These are phyloP conservation scores for Argyra leucocephala DNA, from an alignment of 2,888 invertebrate genomes.

Conservation along the genomic window DNA sequence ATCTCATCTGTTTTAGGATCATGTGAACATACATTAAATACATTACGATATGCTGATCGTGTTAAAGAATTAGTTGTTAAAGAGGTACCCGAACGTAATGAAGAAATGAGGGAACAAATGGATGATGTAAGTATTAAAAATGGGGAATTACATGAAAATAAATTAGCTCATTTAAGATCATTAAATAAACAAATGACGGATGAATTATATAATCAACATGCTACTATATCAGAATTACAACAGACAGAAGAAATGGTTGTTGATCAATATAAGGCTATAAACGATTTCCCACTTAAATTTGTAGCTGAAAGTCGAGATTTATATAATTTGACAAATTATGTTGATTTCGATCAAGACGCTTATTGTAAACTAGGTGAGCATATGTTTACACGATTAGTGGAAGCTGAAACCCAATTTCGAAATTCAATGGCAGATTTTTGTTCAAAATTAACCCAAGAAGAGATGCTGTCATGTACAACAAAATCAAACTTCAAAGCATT, in stretches of 20 bases:
- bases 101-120: conserved; percentile 39
- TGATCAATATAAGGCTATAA: conserved; percentile 78
- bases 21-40: conserved; percentile 96
- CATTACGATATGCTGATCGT: conserved; percentile 92
- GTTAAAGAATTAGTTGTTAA: conserved; percentile 90
- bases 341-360: conserved; percentile 93
- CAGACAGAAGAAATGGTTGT: conserved; percentile 88
- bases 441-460: conserved; percentile 79
- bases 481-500: conserved; percentile 43
- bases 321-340: conserved; percentile 74
- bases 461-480: conserved; percentile 76
- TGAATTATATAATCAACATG: conserved; percentile 89
- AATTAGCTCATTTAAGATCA: conserved; percentile 77
- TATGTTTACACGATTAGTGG: conserved; percentile 67
- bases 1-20: conserved; percentile 94
- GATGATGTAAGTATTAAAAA: conserved; percentile 45
- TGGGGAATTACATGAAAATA: conserved; percentile 55
- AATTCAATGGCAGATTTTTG: conserved; percentile 75
- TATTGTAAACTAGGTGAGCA: conserved; percentile 85
- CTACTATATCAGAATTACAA: conserved; percentile 89
- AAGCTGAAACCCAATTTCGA: conserved; percentile 61
- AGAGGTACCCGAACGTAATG: conserved; percentile 56
- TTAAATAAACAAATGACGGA: conserved; percentile 89
- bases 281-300: conserved; percentile 60
- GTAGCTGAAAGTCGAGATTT: conserved; percentile 63